Evolutionary conservation across 2,113 vertebrate species (phyloP), one percentile per base, ranked within the genome.

Genomic region (Bubo scandiacus): DNA sequence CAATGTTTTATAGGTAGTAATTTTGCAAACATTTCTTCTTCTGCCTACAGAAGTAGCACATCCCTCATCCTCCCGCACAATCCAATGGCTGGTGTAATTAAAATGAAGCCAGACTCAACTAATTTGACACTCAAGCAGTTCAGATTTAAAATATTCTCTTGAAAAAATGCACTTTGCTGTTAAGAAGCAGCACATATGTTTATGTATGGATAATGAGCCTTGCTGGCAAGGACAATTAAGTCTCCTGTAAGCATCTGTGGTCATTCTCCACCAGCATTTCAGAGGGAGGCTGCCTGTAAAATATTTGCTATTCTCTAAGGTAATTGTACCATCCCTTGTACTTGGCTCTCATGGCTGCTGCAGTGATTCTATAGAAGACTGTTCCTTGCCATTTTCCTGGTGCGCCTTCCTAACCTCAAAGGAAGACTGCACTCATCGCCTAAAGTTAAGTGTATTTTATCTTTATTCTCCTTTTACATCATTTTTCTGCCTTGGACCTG

Each of bases 131-230:
- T 93, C 72, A 73, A 91, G 83, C 73, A 84, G 91, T 51, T 95
- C 51, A 88, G 54, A 77, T 87, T 79, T 95, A 92, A 95, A 95
- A 94, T 77, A 91, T 30, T 95, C 73, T 77, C 58, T 80, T 68
- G 52, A 78, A 97, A 91, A 94, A 85, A 58, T 20, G 27, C 42
- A 82, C 70, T 94, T 94, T 82, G 58, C 94, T 90, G 94, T 91
- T 82, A 88, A 92, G 81, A 55, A 94, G 94, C 89, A 85, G 94
- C 92, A 91, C 95, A 95, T 96, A 95, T 95, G 96, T 96, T 97
- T 96, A 68, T 82, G 74, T 92, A 95, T 38, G 67, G 91, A 95
- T 97, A 97, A 97, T 95, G 95, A 97, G 92, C 92, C 96, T 97
- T 95, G 78, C 73, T 94, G 87, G 84, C 95, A 95, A 95, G 91